Evolutionary conservation across 2,888 invertebrate species (phyloP), one percentile per base, ranked within the genome.

Genomic region (Parasteatoda lunata): DNA sequence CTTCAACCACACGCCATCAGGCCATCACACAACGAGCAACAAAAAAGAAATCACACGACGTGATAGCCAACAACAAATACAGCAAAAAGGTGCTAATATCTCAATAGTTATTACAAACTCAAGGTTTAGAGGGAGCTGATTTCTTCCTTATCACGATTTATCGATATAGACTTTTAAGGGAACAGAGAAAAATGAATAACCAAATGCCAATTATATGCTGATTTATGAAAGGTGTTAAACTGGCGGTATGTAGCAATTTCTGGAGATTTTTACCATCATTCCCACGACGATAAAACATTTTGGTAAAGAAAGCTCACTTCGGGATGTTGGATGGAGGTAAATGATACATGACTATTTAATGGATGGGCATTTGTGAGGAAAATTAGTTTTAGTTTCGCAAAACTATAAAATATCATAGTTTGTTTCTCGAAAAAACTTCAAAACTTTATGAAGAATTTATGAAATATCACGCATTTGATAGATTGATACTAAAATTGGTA

Each of bases 61-160:
- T 59, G 59, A 59, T 59, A n/a, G 8, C 59, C 59, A 68, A 81
- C 81, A 81, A 69, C 81, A 81, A 81, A 80, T 73, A 80, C 80
- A 66, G 52, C 75, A 75, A 75, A 68, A 79, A 84, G 73, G 84
- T 84, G 84, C 84, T 84, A 84, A 84, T 84, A 84, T 84, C 84
- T 84, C 84, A 84, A 84, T 84, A 84, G 73, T 72, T 78, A 75
- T 81, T 81, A 81, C 52, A 13, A 51, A 30, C 30, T n/a, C 59
- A n/a, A n/a, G 59, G 59, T 4, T 13, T 13, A 59, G 69, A 5
- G 71, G 45, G 47, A 64, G 13, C 52, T 47, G 11, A 77, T 77
- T 79, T 64, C 84, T 84, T 78, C 73, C 84, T 65, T 15, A 68
- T 84, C 84, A 84, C 84, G 84, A 51, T 51, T 84, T 69, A 30